These are phyloP conservation scores for Phocoena phocoena DNA, from an alignment of 2,113 vertebrate genomes.

Conservation along the genomic window DNA sequence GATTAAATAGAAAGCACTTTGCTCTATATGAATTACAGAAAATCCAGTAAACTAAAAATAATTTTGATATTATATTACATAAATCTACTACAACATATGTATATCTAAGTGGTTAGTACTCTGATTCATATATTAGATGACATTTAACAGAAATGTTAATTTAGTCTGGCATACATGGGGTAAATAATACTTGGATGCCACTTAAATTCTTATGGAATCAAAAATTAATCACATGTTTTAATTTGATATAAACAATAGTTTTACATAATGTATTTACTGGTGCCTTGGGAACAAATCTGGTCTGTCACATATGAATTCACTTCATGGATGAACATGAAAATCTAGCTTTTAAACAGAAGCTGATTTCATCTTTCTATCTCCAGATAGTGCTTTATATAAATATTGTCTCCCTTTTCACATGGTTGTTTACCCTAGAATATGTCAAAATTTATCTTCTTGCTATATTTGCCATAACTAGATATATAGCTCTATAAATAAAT, in stretches of 20 bases:
- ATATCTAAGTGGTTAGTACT: not conserved
- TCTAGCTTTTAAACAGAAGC: not conserved
- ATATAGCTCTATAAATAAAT: not conserved
- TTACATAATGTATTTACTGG: not conserved
- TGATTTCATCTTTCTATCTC: not conserved
- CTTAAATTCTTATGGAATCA: not conserved
- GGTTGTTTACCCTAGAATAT: not conserved
- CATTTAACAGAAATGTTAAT: not conserved
- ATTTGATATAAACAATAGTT: conserved; percentile 1
- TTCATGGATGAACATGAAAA: not conserved
- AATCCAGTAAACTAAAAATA: not conserved
- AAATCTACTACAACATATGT: not conserved
- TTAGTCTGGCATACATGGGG: not conserved
- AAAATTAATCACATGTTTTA: not conserved
- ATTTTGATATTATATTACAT: not conserved
- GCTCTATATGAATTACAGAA: not conserved
- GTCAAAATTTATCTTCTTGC: not conserved
- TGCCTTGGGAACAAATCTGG: not conserved
- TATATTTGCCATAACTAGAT: not conserved
- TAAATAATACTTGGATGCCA: not conserved
- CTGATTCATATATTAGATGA: not conserved
- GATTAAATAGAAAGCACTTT: not conserved
- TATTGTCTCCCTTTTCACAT: not conserved
- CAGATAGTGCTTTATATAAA: not conserved
- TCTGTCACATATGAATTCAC: not conserved